A percentile compares a stretch with the other conserved stretches of the same genome.
Conservation (phyloP, 35 echinoderm and acorn worm species). For the Acanthaster planci region DNA sequence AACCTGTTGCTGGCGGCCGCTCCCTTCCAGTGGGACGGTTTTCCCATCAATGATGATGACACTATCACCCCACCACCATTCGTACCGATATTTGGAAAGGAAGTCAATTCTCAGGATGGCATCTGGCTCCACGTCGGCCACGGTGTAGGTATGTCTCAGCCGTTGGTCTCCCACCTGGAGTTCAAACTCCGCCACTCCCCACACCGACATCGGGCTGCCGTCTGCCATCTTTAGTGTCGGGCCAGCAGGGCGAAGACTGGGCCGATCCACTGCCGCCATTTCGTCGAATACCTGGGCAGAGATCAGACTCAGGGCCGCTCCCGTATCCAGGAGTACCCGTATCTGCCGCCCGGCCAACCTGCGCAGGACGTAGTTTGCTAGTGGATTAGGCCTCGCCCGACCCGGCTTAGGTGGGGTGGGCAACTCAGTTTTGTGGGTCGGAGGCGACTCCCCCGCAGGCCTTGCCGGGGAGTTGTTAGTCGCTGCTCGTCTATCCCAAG, state of each 20-base stretch:
- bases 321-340: constrained; percentile 28
- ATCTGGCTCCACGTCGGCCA: constrained; percentile 54
- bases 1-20: not conserved
- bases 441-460: no score
- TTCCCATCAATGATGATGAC: not conserved
- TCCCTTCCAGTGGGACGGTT: not conserved
- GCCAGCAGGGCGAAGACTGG: not conserved
- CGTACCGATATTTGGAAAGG: not conserved
- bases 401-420: no score
- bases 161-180: not conserved
- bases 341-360: not conserved
- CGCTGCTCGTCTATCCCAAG: no score
- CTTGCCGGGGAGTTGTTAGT: no score
- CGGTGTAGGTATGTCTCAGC: not conserved
- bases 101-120: constrained; percentile 67
- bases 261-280: not conserved
- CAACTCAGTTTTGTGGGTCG: no score
- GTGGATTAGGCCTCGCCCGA: no score
- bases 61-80: not conserved
- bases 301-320: constrained; percentile 27
- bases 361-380: constrained; percentile 9
- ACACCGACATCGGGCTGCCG: constrained; percentile 29
- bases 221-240: not conserved
- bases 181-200: constrained; percentile 13
- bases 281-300: not conserved